Percentiles rank a stretch among this genome's conserved stretches.
Conservation (phyloP, 2,797 vertebrate species). For the Helarctos malayanus region DNA sequence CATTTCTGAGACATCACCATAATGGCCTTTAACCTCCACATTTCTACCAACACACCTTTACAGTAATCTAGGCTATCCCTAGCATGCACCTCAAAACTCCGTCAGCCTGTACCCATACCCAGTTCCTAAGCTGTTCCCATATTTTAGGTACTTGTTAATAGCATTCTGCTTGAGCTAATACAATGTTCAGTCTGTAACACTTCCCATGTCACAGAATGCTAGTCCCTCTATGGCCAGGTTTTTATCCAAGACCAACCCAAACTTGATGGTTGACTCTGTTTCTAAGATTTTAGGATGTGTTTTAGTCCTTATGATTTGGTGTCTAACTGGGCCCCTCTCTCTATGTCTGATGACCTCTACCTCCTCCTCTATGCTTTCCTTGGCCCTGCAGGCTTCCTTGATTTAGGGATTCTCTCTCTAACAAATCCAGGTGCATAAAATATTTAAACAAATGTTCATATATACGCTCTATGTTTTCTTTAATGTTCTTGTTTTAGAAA, state of each 20-base stretch:
- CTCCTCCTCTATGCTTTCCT: not conserved
- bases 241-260: not conserved
- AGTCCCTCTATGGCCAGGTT: no score
- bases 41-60: not conserved
- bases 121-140: not conserved
- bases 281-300: not conserved
- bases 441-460: not conserved
- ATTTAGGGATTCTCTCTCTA: not conserved
- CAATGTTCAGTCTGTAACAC: no score
- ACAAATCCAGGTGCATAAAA: not conserved
- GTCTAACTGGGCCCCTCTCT: not conserved
- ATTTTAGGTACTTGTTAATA: not conserved
- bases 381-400: not conserved
- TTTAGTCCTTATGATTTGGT: not conserved
- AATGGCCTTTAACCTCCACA: not conserved
- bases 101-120: not conserved
- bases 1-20: not conserved
- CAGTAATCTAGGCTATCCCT: not conserved
- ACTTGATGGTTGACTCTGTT: not conserved
- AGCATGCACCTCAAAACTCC: not conserved
- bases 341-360: not conserved
- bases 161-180: not conserved
- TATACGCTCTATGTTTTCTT: not conserved
- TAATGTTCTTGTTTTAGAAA: constrained; percentile 43
- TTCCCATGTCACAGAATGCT: not conserved